Evolutionary conservation across 2,797 vertebrate species (phyloP), one percentile per base, ranked within the genome.

Genomic region (Zalophus californianus): DNA sequence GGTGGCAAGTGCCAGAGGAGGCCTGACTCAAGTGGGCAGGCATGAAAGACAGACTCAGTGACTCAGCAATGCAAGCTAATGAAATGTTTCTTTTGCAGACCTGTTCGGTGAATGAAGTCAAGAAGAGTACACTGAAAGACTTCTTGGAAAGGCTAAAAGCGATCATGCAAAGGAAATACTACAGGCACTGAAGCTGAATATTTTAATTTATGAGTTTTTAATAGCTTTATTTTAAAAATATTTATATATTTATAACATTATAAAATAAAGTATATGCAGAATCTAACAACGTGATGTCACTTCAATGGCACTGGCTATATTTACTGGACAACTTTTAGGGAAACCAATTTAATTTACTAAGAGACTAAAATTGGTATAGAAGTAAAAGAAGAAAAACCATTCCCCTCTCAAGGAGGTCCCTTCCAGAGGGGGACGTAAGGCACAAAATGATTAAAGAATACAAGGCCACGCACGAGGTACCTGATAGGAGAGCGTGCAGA

Each of bases 171-270:
- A 48, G 16, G 86, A 32, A 97, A 91, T 97, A 41, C 25, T 32
- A 86, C 83, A 52, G 79, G 54, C 20, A 0, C 2, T 0, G 1
- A 58, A 92, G 78, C 41, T 73, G 78, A 96, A 73, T 73, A 56
- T 60, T 8, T 92, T 97, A 97, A 97, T 95, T 98, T 98, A 98
- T 97, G 86, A 93, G 32, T 92, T 95, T 94, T 90, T 97, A 50
- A 95, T 80, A 20, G 79, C 25, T 98, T 94, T 98, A 97, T 98
- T 98, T 97, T 96, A 1, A 15, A 78, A 96, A 70, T 98, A 98
- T 98, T 98, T 98, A 98, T 98, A 97, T 99, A 98, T 98, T 98
- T 98, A 98, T 99, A 97, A 94, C 83, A 97, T 95, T 11, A 94
- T 96, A 94, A 98, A 99, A 99, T 98, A 99, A 98, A 99, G 72